Evolutionary conservation across 2,797 vertebrate species (phyloP).

Genomic region (Gymnodraco acuticeps): DNA sequence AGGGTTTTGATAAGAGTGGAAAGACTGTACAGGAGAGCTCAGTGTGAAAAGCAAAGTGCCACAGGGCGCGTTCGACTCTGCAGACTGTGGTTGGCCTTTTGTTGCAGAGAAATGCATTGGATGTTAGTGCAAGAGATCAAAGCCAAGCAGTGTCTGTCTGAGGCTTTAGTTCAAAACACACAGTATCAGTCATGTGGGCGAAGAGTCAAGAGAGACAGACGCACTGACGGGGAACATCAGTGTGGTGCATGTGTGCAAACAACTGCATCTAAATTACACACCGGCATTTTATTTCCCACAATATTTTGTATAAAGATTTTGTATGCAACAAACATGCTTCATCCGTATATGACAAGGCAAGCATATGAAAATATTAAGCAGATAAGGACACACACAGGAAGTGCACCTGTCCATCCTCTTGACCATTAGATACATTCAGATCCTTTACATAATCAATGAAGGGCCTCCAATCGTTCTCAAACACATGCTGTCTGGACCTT

Average conservation of each 20-base stretch:
- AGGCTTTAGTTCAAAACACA: conserved; percentile 4
- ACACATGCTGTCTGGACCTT: too few species aligned
- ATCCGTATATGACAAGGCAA: too few species aligned
- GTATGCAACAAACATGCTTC: too few species aligned
- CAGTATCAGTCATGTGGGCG: background rate
- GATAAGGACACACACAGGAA: too few species aligned
- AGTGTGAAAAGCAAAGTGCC: background rate
- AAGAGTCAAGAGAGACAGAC: background rate
- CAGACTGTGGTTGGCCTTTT: conserved; percentile 14
- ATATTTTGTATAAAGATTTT: too few species aligned
- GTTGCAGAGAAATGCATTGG: conserved; percentile 7
- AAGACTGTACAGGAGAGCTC: background rate
- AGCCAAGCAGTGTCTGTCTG: background rate
- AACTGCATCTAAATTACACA: background rate
- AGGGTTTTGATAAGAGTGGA: background rate
- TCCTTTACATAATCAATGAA: too few species aligned
- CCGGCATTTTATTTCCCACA: too few species aligned
- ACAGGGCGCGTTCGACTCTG: background rate
- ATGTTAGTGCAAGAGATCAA: conserved; percentile 1
- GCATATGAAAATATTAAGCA: too few species aligned
- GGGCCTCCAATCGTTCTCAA: too few species aligned
- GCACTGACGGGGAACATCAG: background rate
- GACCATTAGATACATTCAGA: too few species aligned
- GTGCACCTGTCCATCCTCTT: too few species aligned
- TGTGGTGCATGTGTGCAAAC: background rate